A percentile compares a stretch with the other conserved stretches of the same genome.
Evolutionary conservation across 2,888 invertebrate genomes (phyloP).

Genomic region (Pollenia griseotomentosa): DNA sequence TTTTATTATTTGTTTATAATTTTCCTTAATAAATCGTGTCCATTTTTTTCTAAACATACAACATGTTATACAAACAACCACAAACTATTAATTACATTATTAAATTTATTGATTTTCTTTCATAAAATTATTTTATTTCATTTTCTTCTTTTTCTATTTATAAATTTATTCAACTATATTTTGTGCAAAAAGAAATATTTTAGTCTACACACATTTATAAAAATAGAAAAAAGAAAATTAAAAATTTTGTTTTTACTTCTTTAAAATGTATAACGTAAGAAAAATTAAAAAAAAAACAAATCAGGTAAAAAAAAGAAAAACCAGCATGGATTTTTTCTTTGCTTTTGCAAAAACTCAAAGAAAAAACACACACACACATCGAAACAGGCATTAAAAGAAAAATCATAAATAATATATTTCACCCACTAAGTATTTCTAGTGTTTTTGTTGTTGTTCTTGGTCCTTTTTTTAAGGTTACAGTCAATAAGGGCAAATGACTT

Average conservation of each 20-base stretch:
- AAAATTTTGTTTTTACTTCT: conserved; percentile 28
- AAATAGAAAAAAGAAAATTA: conserved; percentile 28
- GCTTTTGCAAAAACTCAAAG: conserved; percentile 42
- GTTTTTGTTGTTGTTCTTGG: conserved; percentile 12
- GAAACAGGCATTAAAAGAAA: conserved; percentile 45
- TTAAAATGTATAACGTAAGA: conserved; percentile 30
- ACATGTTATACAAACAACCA: not conserved
- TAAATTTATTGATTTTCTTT: conserved; percentile 61
- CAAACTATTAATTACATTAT: conserved; percentile 31
- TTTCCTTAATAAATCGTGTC: not conserved
- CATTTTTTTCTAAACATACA: not conserved
- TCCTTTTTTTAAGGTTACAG: conserved; percentile 78
- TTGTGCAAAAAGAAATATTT: conserved; percentile 35
- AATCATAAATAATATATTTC: conserved; percentile 78
- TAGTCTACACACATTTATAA: not conserved
- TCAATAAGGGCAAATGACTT: conserved; percentile 77
- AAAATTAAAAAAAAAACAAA: conserved; percentile 7
- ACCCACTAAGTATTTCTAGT: conserved; percentile 76
- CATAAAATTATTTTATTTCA: not conserved
- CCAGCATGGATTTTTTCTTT: conserved; percentile 13
- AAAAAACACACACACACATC: conserved; percentile 3
- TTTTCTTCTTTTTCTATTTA: conserved; percentile 50
- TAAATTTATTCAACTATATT: conserved; percentile 42
- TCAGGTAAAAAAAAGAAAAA: conserved; percentile 7
- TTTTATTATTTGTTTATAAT: conserved; percentile 6